Conservation (phyloP, 2,113 vertebrate species). For the Lamprotornis superbus region DNA sequence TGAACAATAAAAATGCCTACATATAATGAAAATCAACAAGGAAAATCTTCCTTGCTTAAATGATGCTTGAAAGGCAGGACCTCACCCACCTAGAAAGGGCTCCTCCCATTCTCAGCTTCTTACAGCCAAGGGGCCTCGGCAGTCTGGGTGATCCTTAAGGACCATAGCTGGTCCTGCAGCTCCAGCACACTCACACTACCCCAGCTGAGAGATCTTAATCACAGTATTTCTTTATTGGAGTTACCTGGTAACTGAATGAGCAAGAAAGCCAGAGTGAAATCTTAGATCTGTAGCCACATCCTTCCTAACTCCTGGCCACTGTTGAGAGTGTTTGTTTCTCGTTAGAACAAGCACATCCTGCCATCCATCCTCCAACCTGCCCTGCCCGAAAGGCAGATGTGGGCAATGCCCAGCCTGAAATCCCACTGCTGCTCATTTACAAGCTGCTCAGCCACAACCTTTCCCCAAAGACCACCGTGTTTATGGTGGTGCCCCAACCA, state of each 20-base stretch:
- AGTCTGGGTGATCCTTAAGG: background rate
- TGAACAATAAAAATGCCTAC: background rate
- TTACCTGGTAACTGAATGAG: background rate
- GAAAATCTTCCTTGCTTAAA: background rate
- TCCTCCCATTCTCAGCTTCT: background rate
- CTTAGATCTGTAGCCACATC: background rate
- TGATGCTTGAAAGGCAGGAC: background rate
- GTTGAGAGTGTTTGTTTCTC: background rate
- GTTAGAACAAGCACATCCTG: background rate
- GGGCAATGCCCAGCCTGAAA: background rate
- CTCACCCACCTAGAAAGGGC: background rate
- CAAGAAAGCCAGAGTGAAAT: background rate
- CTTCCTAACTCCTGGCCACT: background rate
- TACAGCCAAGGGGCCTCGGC: fast-evolving
- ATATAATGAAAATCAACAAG: background rate
- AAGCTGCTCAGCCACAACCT: background rate
- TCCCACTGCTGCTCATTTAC: background rate
- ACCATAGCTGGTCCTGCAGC: background rate
- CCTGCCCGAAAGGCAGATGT: background rate
- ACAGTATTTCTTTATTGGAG: background rate
- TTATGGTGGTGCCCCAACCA: background rate
- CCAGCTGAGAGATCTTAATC: background rate
- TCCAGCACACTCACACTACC: background rate
- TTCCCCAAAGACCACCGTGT: background rate
- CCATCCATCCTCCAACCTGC: background rate